These are phyloP conservation scores for Sitta carolinensis DNA, from an alignment of 2,797 vertebrate species.

Conservation along the genomic window DNA sequence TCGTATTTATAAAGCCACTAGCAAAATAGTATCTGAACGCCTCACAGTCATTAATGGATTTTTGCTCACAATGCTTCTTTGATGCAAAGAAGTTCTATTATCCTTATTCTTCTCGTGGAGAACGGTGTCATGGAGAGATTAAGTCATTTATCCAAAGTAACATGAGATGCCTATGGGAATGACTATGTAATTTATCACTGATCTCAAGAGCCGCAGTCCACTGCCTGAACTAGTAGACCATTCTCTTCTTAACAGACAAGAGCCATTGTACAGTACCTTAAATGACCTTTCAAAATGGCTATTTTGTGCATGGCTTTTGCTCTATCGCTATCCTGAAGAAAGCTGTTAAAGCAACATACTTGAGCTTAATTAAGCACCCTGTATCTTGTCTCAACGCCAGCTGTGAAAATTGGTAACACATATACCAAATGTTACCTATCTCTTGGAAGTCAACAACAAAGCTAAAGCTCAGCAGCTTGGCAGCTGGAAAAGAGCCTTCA, in stretches of 20 bases:
- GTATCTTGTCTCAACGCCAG: not conserved
- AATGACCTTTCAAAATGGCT: slow-evolving; percentile 15
- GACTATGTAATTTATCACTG: slow-evolving; percentile 50
- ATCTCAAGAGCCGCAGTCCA: slow-evolving; percentile 20
- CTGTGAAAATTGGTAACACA: not conserved
- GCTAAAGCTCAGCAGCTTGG: slow-evolving; percentile 4
- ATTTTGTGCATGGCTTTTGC: not conserved
- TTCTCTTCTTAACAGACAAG: not conserved
- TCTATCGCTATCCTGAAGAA: not conserved
- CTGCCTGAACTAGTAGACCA: slow-evolving; percentile 28
- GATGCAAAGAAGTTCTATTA: slow-evolving; percentile 49
- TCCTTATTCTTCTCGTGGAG: slow-evolving; percentile 27
- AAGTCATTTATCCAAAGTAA: slow-evolving; percentile 60
- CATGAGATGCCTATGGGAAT: slow-evolving; percentile 42
- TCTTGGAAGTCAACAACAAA: slow-evolving; percentile 18
- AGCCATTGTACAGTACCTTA: slow-evolving; percentile 27
- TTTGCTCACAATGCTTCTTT: slow-evolving; percentile 31
- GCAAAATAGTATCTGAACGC: not conserved
- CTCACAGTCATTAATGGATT: slow-evolving; percentile 19
- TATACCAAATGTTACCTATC: not conserved
- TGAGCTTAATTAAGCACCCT: not conserved
- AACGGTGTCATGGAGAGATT: slow-evolving; percentile 37
- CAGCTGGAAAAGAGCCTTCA: slow-evolving; percentile 14
- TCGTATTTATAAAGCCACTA: not conserved
- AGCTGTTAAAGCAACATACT: not conserved